Conservation (phyloP, 2,888 invertebrate genomes). For the Dryobotodes eremita region DNA sequence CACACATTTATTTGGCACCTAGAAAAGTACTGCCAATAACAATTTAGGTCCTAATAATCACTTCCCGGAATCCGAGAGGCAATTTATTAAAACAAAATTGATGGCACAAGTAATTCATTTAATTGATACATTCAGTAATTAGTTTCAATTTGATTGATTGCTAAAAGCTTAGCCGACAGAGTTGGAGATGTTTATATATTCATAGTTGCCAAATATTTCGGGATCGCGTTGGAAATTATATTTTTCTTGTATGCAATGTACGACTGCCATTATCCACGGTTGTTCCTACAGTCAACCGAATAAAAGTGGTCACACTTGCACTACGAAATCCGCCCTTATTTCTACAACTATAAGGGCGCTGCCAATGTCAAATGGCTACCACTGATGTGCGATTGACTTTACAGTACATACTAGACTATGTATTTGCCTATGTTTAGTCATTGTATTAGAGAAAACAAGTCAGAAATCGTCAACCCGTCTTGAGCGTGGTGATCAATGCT, state of each 20-base stretch:
- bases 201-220: conserved; percentile 47
- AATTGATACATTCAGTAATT: conserved; percentile 47
- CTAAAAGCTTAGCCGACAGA: conserved; percentile 4
- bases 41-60: conserved; percentile 32
- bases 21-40: conserved; percentile 4
- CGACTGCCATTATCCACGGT: background rate
- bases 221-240: background rate
- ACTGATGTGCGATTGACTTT: background rate
- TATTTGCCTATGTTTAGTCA: background rate
- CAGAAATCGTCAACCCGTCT: background rate
- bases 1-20: conserved; percentile 38
- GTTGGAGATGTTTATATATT: conserved; percentile 28
- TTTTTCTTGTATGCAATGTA: background rate
- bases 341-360: background rate
- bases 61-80: conserved; percentile 38
- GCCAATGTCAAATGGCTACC: background rate
- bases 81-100: conserved; percentile 47
- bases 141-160: conserved; percentile 47
- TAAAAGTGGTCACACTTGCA: background rate
- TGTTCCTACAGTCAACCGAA: background rate
- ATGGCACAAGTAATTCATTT: conserved; percentile 39
- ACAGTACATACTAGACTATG: background rate
- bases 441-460: background rate
- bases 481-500: background rate
- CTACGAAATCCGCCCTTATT: background rate